Evolutionary conservation across 2,797 vertebrate genomes (phyloP).

Genomic region (Crenichthys baileyi): DNA sequence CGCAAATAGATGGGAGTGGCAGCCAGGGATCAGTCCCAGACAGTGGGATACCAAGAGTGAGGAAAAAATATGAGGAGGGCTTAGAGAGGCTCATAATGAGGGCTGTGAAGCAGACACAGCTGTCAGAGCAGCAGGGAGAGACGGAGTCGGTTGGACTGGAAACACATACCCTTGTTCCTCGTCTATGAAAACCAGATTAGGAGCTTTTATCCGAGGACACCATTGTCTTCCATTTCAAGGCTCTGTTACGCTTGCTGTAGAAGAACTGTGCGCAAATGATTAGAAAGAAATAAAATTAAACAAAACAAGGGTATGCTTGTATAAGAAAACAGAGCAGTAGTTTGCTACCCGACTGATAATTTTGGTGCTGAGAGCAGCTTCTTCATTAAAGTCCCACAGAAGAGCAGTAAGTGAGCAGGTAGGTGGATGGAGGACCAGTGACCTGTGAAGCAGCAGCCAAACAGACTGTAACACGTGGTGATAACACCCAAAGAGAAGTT

Average conservation of each 20-base stretch:
- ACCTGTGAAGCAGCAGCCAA: constrained; percentile 46
- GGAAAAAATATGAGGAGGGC: constrained; percentile 35
- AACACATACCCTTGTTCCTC: constrained; percentile 53
- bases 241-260: constrained; percentile 39
- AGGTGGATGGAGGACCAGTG: constrained; percentile 35
- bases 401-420: constrained; percentile 39
- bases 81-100: constrained; percentile 65
- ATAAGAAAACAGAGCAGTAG: not conserved
- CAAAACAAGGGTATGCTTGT: constrained; percentile 12
- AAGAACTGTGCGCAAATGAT: constrained; percentile 47
- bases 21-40: constrained; percentile 57
- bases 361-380: constrained; percentile 20
- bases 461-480: constrained; percentile 18
- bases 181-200: constrained; percentile 65
- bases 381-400: constrained; percentile 40
- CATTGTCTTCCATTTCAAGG: constrained; percentile 51
- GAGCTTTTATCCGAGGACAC: constrained; percentile 60
- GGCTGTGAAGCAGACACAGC: constrained; percentile 61
- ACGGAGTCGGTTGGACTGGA: constrained; percentile 34
- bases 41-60: constrained; percentile 11
- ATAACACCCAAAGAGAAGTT: constrained; percentile 7
- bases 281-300: constrained; percentile 37
- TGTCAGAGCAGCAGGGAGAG: constrained; percentile 57
- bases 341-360: not conserved
- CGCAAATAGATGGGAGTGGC: constrained; percentile 42